These are phyloP conservation scores for Lacerta viridis DNA, from an alignment of 2,797 vertebrate species.

Conservation along the genomic window DNA sequence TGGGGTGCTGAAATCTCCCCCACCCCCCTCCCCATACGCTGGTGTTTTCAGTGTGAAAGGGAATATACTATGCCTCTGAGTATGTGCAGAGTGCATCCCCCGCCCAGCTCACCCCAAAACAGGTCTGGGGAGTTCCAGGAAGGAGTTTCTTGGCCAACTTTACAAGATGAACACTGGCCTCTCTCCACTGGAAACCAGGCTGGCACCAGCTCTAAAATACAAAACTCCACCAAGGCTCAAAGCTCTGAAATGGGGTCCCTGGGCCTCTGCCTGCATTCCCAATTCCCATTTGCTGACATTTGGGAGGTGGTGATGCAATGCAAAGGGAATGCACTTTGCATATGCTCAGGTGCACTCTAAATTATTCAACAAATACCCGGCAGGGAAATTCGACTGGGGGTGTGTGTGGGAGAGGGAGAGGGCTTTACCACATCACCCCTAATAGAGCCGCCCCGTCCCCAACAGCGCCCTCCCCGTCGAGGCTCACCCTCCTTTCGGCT, in stretches of 20 bases:
- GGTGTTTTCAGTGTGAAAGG: background rate
- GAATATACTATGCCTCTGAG: background rate
- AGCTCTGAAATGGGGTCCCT: background rate
- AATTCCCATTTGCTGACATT: background rate
- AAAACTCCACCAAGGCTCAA: background rate
- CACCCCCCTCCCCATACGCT: no score
- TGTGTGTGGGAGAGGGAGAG: no score
- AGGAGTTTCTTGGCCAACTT: background rate
- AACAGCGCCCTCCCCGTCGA: no score
- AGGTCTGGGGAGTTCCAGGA: background rate
- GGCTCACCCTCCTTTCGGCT: conserved; percentile 81
- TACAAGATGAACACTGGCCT: no score
- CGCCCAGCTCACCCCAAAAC: background rate
- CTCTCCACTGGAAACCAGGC: background rate
- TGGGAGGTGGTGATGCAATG: background rate
- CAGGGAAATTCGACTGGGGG: no score
- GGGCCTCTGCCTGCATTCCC: background rate
- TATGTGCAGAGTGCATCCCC: background rate
- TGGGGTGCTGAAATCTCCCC: no score
- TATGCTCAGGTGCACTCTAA: background rate
- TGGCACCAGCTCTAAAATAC: background rate
- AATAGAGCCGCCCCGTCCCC: no score
- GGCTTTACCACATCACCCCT: no score
- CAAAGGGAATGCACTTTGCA: background rate
- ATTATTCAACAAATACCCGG: no score